Conservation (phyloP, 2,113 vertebrate species). For the Mus spicilegus region DNA sequence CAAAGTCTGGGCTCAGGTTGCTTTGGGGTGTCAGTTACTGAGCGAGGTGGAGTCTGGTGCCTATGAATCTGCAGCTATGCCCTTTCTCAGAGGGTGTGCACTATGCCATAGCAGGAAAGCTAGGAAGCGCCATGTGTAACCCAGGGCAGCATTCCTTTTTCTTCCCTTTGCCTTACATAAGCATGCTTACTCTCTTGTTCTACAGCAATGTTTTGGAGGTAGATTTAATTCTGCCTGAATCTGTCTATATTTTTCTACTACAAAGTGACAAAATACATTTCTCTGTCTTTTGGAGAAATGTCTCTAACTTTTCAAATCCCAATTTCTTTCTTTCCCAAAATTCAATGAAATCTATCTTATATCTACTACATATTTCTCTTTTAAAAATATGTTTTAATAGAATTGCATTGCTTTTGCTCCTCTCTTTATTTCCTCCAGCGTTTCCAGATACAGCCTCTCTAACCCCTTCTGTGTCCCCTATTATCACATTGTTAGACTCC, state of each 20-base stretch:
- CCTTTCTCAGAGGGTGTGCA: neutral
- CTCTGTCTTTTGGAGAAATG: neutral
- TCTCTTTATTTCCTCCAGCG: no score
- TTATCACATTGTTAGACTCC: neutral
- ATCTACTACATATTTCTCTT: neutral
- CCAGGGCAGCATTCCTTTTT: neutral
- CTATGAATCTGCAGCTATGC: fast-evolving
- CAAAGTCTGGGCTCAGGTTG: neutral
- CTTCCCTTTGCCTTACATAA: neutral
- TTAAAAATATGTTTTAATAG: neutral
- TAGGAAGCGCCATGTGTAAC: neutral
- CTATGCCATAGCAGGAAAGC: neutral
- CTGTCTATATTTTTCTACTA: neutral
- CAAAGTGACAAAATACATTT: neutral
- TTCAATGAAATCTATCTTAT: neutral
- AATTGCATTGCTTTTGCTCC: neutral
- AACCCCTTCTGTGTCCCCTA: neutral
- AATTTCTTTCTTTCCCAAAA: neutral
- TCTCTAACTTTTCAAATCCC: neutral
- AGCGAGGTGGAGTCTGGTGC: neutral
- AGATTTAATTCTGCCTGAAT: neutral
- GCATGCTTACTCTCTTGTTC: neutral
- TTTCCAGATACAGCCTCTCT: neutral
- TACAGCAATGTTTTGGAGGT: neutral
- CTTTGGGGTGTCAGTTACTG: neutral